Conservation (phyloP, 2,888 invertebrate genomes). For the Oxycera nigricornis region DNA sequence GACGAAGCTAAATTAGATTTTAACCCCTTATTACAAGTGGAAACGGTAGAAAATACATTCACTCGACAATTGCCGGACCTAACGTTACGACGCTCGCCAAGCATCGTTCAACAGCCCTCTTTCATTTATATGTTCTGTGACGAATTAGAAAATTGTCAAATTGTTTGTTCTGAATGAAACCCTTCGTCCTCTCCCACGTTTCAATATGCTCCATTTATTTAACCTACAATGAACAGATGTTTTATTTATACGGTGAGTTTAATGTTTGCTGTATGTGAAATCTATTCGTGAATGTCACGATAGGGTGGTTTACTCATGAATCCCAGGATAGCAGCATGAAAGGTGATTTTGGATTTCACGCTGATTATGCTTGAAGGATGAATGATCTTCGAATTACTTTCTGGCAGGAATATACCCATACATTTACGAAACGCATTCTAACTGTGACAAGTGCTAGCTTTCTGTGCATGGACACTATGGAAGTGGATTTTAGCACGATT, state of each 20-base stretch:
- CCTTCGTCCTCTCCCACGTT: constrained; percentile 51
- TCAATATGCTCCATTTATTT: constrained; percentile 63
- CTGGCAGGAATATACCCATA: background rate
- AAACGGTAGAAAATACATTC: no score
- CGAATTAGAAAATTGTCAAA: constrained; percentile 62
- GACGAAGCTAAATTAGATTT: constrained; percentile 38
- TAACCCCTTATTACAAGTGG: constrained; percentile 39
- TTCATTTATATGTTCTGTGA: constrained; percentile 50
- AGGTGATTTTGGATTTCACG: constrained; percentile 27
- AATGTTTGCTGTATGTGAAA: constrained; percentile 36
- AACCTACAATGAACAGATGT: constrained; percentile 62
- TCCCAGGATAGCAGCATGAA: background rate
- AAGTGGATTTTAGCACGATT: no score
- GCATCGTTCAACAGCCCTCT: constrained; percentile 2
- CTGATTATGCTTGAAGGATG: constrained; percentile 17
- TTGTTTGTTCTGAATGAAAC: constrained; percentile 57
- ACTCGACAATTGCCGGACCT: no score
- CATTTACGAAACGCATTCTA: no score
- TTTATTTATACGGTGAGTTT: constrained; percentile 61
- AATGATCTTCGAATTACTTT: constrained; percentile 17
- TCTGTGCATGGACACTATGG: no score
- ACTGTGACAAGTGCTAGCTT: no score
- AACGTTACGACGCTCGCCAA: background rate
- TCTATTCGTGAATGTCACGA: constrained; percentile 2
- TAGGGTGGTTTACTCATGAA: background rate